Conservation (phyloP, 2,797 vertebrate genomes). For the Syngnathus acus region DNA sequence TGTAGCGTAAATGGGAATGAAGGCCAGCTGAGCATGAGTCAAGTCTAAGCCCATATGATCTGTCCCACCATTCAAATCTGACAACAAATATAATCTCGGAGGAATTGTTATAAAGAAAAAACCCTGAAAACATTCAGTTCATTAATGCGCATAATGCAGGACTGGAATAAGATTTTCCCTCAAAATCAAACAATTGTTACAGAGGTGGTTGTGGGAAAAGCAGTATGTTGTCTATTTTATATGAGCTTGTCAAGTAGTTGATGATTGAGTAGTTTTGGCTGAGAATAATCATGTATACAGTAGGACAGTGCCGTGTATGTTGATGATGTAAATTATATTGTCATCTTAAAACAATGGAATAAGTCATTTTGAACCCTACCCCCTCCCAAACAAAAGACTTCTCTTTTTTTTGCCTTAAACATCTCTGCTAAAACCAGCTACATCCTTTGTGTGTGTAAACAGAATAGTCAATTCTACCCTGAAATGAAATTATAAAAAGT, state of each 20-base stretch:
- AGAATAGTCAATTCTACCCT: no score
- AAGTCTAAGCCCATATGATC: neutral
- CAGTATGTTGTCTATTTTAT: neutral
- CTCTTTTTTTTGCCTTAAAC: no score
- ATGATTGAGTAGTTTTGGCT: neutral
- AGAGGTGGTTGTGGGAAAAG: neutral
- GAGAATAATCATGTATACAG: neutral
- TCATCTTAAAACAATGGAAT: no score
- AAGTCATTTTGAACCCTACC: no score
- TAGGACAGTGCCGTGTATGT: neutral
- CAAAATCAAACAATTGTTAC: neutral
- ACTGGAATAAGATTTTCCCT: neutral
- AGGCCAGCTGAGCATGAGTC: neutral
- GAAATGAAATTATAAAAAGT: no score
- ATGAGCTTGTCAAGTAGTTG: neutral
- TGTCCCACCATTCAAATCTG: neutral
- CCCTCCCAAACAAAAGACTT: no score
- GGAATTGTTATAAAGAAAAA: neutral
- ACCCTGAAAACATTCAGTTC: neutral
- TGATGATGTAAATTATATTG: neutral
- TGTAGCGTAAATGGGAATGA: neutral
- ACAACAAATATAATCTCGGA: neutral
- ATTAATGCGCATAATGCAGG: neutral
- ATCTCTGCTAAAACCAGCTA: no score
- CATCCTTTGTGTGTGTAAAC: no score